Evolutionary conservation across 2,113 vertebrate species (phyloP).

Genomic region (Tor tambroides): DNA sequence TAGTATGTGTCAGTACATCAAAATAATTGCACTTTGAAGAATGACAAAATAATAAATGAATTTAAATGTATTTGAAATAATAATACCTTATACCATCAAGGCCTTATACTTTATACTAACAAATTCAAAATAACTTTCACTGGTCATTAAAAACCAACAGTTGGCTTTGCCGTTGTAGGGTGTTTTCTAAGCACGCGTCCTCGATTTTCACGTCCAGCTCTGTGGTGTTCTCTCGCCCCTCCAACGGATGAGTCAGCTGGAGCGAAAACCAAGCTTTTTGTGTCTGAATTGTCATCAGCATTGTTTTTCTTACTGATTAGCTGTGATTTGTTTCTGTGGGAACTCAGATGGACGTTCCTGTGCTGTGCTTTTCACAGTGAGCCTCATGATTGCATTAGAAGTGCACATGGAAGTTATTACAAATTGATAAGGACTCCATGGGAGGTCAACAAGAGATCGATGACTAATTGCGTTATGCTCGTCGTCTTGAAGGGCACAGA

Average conservation of each 20-base stretch:
- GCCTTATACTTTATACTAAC: neutral
- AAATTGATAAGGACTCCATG: conserved; percentile 74
- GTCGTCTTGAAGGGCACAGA: conserved; percentile 66
- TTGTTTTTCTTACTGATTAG: conserved; percentile 37
- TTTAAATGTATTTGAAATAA: neutral
- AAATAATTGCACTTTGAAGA: neutral
- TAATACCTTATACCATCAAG: neutral
- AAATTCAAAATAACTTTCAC: neutral
- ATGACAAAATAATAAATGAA: neutral
- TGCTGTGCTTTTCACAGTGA: conserved; percentile 47
- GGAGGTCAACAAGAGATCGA: conserved; percentile 77
- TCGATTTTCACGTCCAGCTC: neutral
- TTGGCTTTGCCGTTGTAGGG: neutral
- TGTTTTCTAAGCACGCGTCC: neutral
- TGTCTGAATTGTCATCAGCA: conserved; percentile 7
- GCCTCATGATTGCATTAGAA: conserved; percentile 72
- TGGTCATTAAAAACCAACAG: neutral
- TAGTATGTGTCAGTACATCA: neutral
- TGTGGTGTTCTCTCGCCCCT: neutral
- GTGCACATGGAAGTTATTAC: conserved; percentile 71
- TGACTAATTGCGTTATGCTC: conserved; percentile 74
- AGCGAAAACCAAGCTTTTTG: neutral
- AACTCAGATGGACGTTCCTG: conserved; percentile 8
- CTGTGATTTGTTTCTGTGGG: conserved; percentile 10
- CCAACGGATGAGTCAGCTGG: neutral